phyloP scores from a whole-genome alignment of 2,113 vertebrate species.

The Pollimyrus isidori region DNA sequence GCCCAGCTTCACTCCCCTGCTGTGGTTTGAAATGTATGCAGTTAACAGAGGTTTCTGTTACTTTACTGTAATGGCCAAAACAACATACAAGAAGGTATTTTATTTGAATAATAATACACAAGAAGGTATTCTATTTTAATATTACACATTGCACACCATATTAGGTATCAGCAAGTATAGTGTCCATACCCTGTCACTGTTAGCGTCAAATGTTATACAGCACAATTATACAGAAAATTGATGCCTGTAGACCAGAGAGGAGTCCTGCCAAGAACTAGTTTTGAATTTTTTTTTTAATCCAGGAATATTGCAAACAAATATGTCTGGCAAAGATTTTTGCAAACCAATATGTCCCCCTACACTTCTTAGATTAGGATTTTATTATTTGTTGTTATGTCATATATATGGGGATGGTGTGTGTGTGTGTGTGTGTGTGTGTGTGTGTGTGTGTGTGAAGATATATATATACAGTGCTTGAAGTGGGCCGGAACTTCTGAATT shows the following conservation, averaged over 20 bases:
- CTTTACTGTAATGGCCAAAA: background rate
- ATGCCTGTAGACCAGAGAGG: background rate
- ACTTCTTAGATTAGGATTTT: too few relatives aligned
- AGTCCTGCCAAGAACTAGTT: background rate
- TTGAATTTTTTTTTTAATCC: background rate
- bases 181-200: background rate
- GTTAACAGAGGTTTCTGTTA: background rate
- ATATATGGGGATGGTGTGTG: background rate
- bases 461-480: background rate
- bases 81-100: background rate
- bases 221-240: background rate
- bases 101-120: constrained; percentile 1
- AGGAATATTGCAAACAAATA: background rate
- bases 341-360: background rate
- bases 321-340: background rate
- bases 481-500: too few relatives aligned
- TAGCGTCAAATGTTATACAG: background rate
- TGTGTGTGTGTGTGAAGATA: background rate
- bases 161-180: background rate
- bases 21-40: background rate
- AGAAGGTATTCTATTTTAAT: background rate
- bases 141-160: background rate
- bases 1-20: background rate
- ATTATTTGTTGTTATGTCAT: background rate
- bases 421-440: background rate